These are phyloP conservation scores for Anolis sagrei DNA, from an alignment of 2,113 vertebrate genomes.

Conservation along the genomic window DNA sequence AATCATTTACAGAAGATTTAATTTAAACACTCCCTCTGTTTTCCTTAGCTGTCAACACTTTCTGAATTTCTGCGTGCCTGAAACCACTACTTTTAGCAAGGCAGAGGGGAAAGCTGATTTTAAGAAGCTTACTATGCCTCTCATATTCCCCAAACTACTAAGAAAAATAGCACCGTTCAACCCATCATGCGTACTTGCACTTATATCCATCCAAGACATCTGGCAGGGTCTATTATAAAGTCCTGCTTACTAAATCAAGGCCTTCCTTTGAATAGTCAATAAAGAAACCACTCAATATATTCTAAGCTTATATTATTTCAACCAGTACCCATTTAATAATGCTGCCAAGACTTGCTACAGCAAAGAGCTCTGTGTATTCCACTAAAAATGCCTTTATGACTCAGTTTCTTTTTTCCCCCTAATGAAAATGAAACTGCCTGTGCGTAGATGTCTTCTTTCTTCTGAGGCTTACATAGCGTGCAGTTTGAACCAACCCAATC, in stretches of 20 bases:
- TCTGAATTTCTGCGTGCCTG: constrained; percentile 28
- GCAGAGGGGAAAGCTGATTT: constrained; percentile 36
- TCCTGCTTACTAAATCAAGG: neutral
- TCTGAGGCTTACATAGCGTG: neutral
- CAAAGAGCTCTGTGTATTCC: neutral
- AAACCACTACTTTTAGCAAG: constrained; percentile 14
- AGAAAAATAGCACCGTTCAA: constrained; percentile 35
- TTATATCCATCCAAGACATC: neutral
- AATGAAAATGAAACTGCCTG: neutral
- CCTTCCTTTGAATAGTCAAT: neutral
- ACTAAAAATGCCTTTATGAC: no score
- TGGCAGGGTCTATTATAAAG: neutral
- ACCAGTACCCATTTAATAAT: neutral
- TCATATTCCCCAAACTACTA: constrained; percentile 2
- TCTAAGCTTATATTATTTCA: neutral
- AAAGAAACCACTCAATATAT: neutral
- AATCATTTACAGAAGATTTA: constrained; percentile 24
- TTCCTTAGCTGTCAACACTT: constrained; percentile 36
- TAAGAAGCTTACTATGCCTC: constrained; percentile 31
- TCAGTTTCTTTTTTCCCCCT: neutral
- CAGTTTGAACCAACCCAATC: neutral
- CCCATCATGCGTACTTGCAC: constrained; percentile 22
- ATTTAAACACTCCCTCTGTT: constrained; percentile 44
- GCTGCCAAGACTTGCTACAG: neutral
- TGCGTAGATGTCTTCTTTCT: neutral